Percentiles rank a stretch among this genome's conserved stretches.
Evolutionary conservation across 2,797 vertebrate species (phyloP).

Genomic region (Hippopotamyrus pictus): DNA sequence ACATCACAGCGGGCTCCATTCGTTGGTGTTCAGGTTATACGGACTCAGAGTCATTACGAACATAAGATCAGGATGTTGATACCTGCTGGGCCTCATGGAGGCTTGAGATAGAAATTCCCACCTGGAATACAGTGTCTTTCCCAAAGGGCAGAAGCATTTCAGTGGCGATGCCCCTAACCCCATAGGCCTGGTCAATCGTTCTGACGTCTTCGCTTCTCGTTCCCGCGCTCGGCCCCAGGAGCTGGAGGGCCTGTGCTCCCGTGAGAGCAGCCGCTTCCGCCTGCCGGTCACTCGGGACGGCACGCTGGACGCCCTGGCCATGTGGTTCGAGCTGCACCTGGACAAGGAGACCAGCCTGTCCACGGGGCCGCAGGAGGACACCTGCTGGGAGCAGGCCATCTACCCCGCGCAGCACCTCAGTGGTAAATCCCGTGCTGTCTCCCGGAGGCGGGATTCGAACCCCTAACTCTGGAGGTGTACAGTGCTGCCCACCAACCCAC

Average conservation of each 20-base stretch:
- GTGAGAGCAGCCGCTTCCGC: slow-evolving; percentile 59
- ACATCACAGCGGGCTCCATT: neutral
- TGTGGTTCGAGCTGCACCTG: slow-evolving; percentile 94
- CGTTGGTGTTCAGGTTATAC: neutral
- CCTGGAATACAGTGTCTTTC: neutral
- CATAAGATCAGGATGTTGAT: neutral
- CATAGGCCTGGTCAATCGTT: neutral
- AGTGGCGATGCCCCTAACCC: neutral
- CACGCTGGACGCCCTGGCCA: slow-evolving; percentile 76
- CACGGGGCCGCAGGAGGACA: slow-evolving; percentile 84
- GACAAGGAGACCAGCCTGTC: slow-evolving; percentile 82
- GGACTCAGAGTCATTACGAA: neutral
- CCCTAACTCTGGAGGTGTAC: neutral
- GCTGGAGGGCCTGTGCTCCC: slow-evolving; percentile 77
- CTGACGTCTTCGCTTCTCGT: neutral
- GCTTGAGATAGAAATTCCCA: neutral
- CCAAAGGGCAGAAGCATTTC: neutral
- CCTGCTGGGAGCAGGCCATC: slow-evolving; percentile 96
- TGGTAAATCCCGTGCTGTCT: slow-evolving; percentile 54
- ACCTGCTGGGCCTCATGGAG: neutral
- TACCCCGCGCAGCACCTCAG: slow-evolving; percentile 76
- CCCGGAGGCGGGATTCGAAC: neutral
- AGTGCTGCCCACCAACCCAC: neutral
- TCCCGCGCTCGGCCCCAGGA: slow-evolving; percentile 58
- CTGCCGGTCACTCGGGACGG: slow-evolving; percentile 70